Evolutionary conservation across 2,113 vertebrate species (phyloP).

Genomic region (Muntiacus reevesi): DNA sequence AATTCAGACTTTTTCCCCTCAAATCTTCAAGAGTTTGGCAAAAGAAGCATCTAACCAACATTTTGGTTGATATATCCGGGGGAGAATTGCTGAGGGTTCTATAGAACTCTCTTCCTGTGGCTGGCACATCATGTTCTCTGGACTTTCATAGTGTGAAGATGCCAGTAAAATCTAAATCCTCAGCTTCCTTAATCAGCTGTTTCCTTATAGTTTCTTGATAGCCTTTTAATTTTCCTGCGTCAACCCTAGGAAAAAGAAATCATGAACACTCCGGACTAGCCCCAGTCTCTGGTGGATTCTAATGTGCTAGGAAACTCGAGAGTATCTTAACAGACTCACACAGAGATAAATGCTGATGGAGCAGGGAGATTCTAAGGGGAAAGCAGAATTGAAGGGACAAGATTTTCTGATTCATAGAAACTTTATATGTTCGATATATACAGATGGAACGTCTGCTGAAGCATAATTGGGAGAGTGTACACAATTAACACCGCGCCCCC

Average conservation of each 20-base stretch:
- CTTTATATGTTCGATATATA: neutral
- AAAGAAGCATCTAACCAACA: neutral
- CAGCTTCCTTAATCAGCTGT: neutral
- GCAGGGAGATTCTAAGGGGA: neutral
- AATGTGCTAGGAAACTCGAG: neutral
- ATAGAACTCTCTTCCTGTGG: neutral
- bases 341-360: neutral
- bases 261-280: neutral
- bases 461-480: neutral
- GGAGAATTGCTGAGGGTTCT: neutral
- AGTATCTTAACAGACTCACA: neutral
- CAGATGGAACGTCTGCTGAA: neutral
- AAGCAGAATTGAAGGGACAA: neutral
- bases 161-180: neutral
- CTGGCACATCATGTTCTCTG: neutral
- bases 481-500: neutral
- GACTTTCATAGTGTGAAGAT: neutral
- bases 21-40: neutral
- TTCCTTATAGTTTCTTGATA: neutral
- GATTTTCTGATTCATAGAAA: neutral
- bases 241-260: neutral
- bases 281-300: neutral
- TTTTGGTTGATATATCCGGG: neutral
- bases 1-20: neutral
- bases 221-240: neutral